phyloP scores from a whole-genome alignment of 2,797 vertebrate genomes.

The Podarcis lilfordi region DNA sequence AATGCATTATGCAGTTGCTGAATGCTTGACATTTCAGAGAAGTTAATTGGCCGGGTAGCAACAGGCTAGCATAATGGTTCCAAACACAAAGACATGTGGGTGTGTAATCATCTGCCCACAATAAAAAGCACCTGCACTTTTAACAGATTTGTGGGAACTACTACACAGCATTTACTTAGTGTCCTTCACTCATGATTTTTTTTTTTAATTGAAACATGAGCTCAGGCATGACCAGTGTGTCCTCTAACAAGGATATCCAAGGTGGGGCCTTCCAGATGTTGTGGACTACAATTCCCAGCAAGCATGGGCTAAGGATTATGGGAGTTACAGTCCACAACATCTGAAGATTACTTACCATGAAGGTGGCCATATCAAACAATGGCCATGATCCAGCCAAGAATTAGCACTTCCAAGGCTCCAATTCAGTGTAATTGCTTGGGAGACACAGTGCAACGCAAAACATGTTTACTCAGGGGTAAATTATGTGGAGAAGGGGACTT shows the following conservation, averaged over 20 bases:
- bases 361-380: conserved; percentile 19
- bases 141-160: not conserved
- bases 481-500: not conserved
- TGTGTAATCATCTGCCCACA: not conserved
- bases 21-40: not conserved
- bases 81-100: not conserved
- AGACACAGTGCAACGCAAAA: not conserved
- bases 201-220: not conserved
- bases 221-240: no score
- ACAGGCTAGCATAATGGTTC: not conserved
- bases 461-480: not conserved
- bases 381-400: not conserved
- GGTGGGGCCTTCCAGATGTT: no score
- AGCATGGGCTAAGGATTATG: no score
- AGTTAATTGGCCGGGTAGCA: not conserved
- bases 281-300: no score
- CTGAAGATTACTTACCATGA: not conserved
- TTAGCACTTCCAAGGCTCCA: not conserved
- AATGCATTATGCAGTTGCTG: conserved; percentile 4
- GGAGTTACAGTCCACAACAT: no score
- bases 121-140: not conserved
- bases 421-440: no score
- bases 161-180: not conserved
- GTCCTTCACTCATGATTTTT: not conserved
- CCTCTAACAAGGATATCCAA: no score